Base-by-base conservation (phyloP, 2,888 invertebrate genomes). In the Nipponacmea schrenckii region DNA sequence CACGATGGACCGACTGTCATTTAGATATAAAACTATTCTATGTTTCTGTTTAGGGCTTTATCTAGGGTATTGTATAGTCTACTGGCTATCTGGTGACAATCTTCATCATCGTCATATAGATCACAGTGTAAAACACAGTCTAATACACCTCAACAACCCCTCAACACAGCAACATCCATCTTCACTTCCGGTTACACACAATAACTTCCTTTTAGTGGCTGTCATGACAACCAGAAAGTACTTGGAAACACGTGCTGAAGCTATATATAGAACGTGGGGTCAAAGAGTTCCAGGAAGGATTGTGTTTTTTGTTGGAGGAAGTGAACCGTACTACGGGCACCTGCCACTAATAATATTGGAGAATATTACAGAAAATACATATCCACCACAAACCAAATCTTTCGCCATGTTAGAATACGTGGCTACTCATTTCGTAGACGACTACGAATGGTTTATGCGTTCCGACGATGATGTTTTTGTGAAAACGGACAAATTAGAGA, bases 381-480 rank as follows among this genome's bases (percentile, higher is more conserved):
- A 98, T 90, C 98, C 98, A 63, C 98, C 98, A 0, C 98, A 98
- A 89, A 97, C 96, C 90, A 98, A 98, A 89, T 96, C 96, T 1
- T 98, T 98, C 88, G 92, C 94, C 87, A 96, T 97, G 95, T 81
- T 91, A 56, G 90, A 91, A 75, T 95, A 97, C 90, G 96, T 98
- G 95, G 94, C 95, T 90, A 92, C 95, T 85, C 95, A 90, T 79
- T 74, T 68, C 46, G 74, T 72, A 14, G 92, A 94, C 12, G 93
- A 95, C 83, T 91, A 92, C 76, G 96, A 97, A 90, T 98, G 97
- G 96, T 98, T 97, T 86, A 92, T 98, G 90, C 92, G 98, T 45
- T 97, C 97, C 0, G 98, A 98, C 88, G 98, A 98, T 89, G 98
- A 98, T 89, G 94, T 98, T 56, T 98, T 96, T 88, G 93, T 98